These are phyloP conservation scores for Shinisaurus crocodilurus DNA, from an alignment of 2,113 vertebrate species.

Conservation along the genomic window DNA sequence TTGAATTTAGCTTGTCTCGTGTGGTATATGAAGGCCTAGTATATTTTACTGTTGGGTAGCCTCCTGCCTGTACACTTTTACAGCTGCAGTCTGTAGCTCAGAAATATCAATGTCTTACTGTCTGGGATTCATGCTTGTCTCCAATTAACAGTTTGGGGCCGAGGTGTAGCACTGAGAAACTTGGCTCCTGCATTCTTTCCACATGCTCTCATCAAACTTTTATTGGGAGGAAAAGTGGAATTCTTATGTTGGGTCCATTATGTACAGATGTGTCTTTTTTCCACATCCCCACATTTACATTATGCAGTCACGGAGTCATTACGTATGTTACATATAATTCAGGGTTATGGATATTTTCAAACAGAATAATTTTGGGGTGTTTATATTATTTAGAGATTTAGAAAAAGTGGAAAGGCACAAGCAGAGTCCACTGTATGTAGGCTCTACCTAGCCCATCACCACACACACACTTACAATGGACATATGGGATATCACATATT, in stretches of 20 bases:
- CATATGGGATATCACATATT: neutral
- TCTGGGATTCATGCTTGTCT: neutral
- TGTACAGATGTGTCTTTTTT: neutral
- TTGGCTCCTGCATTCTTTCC: slow-evolving; percentile 26
- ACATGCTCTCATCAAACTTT: slow-evolving; percentile 3
- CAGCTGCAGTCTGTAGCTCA: slow-evolving; percentile 24
- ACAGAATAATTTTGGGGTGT: neutral
- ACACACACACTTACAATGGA: neutral
- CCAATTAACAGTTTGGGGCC: neutral
- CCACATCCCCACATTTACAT: neutral
- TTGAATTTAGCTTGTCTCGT: neutral
- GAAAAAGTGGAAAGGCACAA: neutral
- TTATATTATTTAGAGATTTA: neutral
- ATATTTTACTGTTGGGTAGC: neutral
- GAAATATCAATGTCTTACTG: neutral
- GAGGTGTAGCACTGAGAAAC: neutral
- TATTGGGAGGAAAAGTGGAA: neutral
- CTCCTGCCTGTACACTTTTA: slow-evolving; percentile 10
- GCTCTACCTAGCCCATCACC: neutral
- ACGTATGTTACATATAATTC: neutral
- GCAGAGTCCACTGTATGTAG: neutral
- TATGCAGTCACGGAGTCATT: slow-evolving; percentile 1
- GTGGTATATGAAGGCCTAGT: neutral
- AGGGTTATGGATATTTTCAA: neutral
- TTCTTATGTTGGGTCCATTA: neutral